phyloP scores from a whole-genome alignment of 2,888 invertebrate species.

The Sinhomidia bicolor region DNA sequence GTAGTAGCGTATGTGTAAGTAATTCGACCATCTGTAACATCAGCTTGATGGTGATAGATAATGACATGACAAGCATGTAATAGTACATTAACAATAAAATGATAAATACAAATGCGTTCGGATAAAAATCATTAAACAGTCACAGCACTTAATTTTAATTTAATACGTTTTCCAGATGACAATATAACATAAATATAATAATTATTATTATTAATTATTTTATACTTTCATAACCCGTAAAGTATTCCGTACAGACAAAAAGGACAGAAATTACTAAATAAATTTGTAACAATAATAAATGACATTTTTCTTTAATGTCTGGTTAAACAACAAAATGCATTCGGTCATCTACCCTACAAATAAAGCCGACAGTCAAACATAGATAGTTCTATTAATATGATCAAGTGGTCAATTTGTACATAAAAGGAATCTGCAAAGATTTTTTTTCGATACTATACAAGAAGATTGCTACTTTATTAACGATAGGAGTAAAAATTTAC shows the following conservation, averaged over 20 bases:
- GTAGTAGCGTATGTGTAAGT: constrained; percentile 28
- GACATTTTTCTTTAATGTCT: too few species aligned
- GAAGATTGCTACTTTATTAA: constrained; percentile 39
- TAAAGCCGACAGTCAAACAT: neutral
- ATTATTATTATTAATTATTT: neutral
- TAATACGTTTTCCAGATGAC: neutral
- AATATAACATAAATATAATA: neutral
- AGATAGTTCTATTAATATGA: neutral
- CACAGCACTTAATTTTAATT: neutral
- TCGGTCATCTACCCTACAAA: neutral
- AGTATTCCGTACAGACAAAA: neutral
- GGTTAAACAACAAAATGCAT: neutral
- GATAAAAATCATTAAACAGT: neutral
- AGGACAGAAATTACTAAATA: too few species aligned
- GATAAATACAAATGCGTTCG: neutral
- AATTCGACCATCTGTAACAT: constrained; percentile 33
- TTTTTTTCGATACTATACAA: neutral
- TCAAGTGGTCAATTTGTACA: constrained; percentile 23
- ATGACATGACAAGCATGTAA: neutral
- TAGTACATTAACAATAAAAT: constrained; percentile 4
- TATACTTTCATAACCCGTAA: constrained; percentile 27
- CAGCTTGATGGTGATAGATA: constrained; percentile 14
- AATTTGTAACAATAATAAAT: too few species aligned
- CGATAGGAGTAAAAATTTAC: constrained; percentile 56
- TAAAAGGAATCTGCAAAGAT: constrained; percentile 27